Percentiles rank a stretch among this genome's conserved stretches.
Conservation (phyloP, 2,113 vertebrate species). For the Seriola quinqueradiata region DNA sequence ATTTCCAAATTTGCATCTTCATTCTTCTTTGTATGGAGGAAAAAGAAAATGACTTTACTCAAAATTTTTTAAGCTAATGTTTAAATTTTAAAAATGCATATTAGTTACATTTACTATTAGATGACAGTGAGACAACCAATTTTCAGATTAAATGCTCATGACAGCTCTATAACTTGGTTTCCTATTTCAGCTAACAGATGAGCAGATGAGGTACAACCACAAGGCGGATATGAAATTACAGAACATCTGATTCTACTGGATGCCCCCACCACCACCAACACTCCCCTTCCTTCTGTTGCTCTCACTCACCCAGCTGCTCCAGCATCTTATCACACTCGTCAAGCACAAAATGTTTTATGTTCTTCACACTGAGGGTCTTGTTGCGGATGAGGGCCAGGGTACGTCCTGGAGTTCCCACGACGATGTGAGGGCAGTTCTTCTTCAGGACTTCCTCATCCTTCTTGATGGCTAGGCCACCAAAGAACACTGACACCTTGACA, state of each 20-base stretch:
- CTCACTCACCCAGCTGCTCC: slow-evolving; percentile 88
- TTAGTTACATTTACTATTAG: neutral
- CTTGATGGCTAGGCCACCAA: slow-evolving; percentile 90
- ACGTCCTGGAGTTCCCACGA: slow-evolving; percentile 90
- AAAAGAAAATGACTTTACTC: neutral
- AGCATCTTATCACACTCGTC: slow-evolving; percentile 94
- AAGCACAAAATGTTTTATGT: slow-evolving; percentile 91
- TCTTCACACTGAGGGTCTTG: slow-evolving; percentile 88
- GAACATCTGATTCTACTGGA: too few species aligned
- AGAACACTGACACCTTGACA: slow-evolving; percentile 91
- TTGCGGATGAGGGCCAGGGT: slow-evolving; percentile 88
- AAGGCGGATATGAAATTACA: neutral
- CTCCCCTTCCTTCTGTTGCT: neutral
- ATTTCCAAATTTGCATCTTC: neutral
- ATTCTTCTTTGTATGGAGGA: neutral
- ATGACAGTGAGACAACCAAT: neutral
- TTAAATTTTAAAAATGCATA: neutral
- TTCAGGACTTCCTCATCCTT: slow-evolving; percentile 90
- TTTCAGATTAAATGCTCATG: neutral
- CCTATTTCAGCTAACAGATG: too few species aligned
- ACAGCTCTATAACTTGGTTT: too few species aligned
- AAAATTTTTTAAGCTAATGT: neutral
- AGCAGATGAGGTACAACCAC: neutral
- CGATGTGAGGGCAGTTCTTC: slow-evolving; percentile 91
- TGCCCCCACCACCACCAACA: too few species aligned